A percentile compares a stretch with the other conserved stretches of the same genome.
Conservation (phyloP, 2,888 invertebrate species). For the Dastarcus helophoroides region DNA sequence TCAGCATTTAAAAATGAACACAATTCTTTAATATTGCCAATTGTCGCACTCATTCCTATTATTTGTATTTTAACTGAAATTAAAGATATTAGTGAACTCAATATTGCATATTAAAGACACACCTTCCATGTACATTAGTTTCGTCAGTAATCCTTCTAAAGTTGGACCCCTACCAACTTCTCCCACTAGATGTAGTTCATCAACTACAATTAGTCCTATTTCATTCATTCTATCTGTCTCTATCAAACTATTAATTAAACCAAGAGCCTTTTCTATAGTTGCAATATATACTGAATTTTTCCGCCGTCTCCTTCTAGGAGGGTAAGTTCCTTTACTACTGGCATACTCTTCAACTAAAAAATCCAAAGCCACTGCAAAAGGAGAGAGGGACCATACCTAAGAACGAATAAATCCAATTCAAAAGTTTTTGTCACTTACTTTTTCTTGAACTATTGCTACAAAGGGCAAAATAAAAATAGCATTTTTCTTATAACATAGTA, state of each 20-base stretch:
- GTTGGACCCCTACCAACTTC: slow-evolving; percentile 76
- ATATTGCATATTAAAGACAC: slow-evolving; percentile 22
- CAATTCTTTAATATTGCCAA: slow-evolving; percentile 79
- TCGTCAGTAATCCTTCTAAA: slow-evolving; percentile 74
- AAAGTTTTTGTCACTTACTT: slow-evolving; percentile 46
- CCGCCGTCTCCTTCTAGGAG: slow-evolving; percentile 60
- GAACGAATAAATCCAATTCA: slow-evolving; percentile 14
- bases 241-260: slow-evolving; percentile 74
- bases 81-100: slow-evolving; percentile 5
- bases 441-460: slow-evolving; percentile 95
- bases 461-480: slow-evolving; percentile 86
- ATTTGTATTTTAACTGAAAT: slow-evolving; percentile 54
- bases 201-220: slow-evolving; percentile 72
- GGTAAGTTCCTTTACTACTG: slow-evolving; percentile 73
- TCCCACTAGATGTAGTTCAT: slow-evolving; percentile 89
- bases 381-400: slow-evolving; percentile 70
- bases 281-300: slow-evolving; percentile 78
- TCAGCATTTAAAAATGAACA: slow-evolving; percentile 71
- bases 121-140: slow-evolving; percentile 61
- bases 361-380: slow-evolving; percentile 76
- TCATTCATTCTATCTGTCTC: slow-evolving; percentile 63
- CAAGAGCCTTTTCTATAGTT: slow-evolving; percentile 89
- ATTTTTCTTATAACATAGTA: slow-evolving; percentile 69
- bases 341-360: slow-evolving; percentile 95
- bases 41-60: slow-evolving; percentile 95